phyloP scores from a whole-genome alignment of 2,888 invertebrate genomes.

The Emmelina monodactyla region DNA sequence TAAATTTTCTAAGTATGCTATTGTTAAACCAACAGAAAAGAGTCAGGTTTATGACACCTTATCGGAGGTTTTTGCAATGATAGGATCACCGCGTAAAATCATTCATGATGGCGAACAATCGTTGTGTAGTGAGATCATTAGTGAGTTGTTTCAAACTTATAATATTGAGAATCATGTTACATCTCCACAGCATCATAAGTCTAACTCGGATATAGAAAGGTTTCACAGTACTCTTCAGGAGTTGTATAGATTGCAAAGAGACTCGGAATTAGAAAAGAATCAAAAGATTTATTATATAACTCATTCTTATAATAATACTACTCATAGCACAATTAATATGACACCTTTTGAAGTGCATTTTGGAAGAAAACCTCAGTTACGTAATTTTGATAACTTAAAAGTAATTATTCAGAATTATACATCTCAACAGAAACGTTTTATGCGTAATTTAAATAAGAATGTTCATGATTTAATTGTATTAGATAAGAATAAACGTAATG shows the following conservation, averaged over 20 bases:
- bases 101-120: slow-evolving; percentile 14
- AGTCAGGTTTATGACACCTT: slow-evolving; percentile 13
- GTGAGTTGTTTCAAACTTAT: slow-evolving; percentile 13
- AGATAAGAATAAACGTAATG: neutral
- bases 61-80: slow-evolving; percentile 13
- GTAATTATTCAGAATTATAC: neutral
- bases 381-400: slow-evolving; percentile 10
- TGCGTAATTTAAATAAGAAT: slow-evolving; percentile 1
- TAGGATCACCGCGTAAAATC: slow-evolving; percentile 13
- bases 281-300: slow-evolving; percentile 10
- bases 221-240: slow-evolving; percentile 13
- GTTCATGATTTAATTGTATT: neutral
- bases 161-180: slow-evolving; percentile 13
- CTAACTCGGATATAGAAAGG: slow-evolving; percentile 14
- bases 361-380: slow-evolving; percentile 10
- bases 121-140: slow-evolving; percentile 14
- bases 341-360: slow-evolving; percentile 11
- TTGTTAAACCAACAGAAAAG: slow-evolving; percentile 12
- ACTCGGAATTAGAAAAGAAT: slow-evolving; percentile 6
- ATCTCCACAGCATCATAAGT: slow-evolving; percentile 14
- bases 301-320: slow-evolving; percentile 9
- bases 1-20: slow-evolving; percentile 16
- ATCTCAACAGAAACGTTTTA: slow-evolving; percentile 7
- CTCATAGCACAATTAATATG: slow-evolving; percentile 8
- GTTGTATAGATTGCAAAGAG: slow-evolving; percentile 7